These are phyloP conservation scores for Microctonus aethiopoides DNA, from an alignment of 2,888 invertebrate species.

Conservation along the genomic window DNA sequence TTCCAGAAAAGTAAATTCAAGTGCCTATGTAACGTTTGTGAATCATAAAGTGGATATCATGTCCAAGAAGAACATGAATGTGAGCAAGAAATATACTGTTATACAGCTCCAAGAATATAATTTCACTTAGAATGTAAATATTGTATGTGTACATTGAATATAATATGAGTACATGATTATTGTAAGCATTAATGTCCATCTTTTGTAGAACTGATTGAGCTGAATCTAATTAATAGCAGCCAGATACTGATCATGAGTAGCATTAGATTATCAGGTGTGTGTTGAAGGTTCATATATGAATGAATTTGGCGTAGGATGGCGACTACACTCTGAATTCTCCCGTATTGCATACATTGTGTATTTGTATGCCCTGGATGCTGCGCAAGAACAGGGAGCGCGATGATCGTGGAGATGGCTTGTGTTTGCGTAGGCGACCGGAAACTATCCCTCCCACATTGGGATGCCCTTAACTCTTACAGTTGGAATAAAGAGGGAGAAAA, in stretches of 20 bases:
- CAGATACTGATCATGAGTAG: not conserved
- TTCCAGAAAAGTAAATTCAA: slow-evolving; percentile 29
- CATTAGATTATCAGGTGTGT: slow-evolving; percentile 8
- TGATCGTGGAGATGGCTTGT: slow-evolving; percentile 54
- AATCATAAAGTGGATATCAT: slow-evolving; percentile 12
- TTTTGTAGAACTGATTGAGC: not conserved
- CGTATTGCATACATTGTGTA: too few species aligned
- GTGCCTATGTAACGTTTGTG: slow-evolving; percentile 24
- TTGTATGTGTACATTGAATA: not conserved
- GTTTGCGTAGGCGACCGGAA: slow-evolving; percentile 61
- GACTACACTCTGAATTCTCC: not conserved
- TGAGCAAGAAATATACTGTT: slow-evolving; percentile 22
- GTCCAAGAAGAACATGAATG: slow-evolving; percentile 28
- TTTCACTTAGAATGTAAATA: not conserved
- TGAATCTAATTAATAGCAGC: not conserved
- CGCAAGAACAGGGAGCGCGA: slow-evolving; percentile 43
- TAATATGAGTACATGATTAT: not conserved
- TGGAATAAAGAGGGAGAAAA: slow-evolving; percentile 25
- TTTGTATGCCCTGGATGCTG: slow-evolving; percentile 19
- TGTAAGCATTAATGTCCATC: not conserved
- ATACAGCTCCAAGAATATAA: slow-evolving; percentile 12
- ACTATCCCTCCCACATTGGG: slow-evolving; percentile 71
- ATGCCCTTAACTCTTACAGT: slow-evolving; percentile 50
- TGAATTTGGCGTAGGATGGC: slow-evolving; percentile 8
- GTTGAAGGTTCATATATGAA: not conserved